Percentiles rank a stretch among this genome's conserved stretches.
phyloP scores from a whole-genome alignment of 2,113 vertebrate species.

The Todiramphus saurophagus region DNA sequence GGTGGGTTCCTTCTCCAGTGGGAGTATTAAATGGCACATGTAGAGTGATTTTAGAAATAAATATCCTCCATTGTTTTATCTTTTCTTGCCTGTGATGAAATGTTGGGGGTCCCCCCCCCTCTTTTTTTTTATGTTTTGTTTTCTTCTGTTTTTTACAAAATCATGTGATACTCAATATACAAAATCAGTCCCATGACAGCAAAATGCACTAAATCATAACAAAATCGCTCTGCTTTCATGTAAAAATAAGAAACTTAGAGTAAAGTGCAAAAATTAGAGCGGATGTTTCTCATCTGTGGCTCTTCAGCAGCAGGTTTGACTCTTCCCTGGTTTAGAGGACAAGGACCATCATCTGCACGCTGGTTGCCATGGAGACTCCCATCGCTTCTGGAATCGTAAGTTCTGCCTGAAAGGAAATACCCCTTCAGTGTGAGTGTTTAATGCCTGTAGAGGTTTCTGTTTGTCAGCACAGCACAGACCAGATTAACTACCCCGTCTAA shows the following conservation, averaged over 20 bases:
- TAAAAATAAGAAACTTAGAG: conserved; percentile 55
- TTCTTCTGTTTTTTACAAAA: not conserved
- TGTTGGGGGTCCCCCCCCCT: not conserved
- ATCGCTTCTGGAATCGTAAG: conserved; percentile 51
- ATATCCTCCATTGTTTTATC: not conserved
- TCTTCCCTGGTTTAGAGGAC: conserved; percentile 25
- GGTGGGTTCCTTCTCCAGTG: not conserved
- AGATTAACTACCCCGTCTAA: not conserved
- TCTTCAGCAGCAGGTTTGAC: conserved; percentile 41
- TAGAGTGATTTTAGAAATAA: not conserved
- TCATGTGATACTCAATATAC: not conserved
- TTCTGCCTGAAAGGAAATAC: conserved; percentile 66
- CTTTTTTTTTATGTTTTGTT: not conserved
- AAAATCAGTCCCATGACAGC: conserved; percentile 2
- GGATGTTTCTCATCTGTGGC: conserved; percentile 50
- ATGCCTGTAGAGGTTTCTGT: not conserved
- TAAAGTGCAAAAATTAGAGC: conserved; percentile 74
- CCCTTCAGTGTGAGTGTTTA: not conserved
- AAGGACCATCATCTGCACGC: conserved; percentile 36
- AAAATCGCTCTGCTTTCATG: conserved; percentile 7
- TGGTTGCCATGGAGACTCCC: conserved; percentile 55
- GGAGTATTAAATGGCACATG: not conserved
- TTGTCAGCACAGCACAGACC: not conserved
- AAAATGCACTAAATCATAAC: conserved; percentile 23
- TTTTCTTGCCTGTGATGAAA: conserved; percentile 2